Evolutionary conservation across 2,113 vertebrate species (phyloP), one percentile per base, ranked within the genome.

Genomic region (Cyrtonyx montezumae): DNA sequence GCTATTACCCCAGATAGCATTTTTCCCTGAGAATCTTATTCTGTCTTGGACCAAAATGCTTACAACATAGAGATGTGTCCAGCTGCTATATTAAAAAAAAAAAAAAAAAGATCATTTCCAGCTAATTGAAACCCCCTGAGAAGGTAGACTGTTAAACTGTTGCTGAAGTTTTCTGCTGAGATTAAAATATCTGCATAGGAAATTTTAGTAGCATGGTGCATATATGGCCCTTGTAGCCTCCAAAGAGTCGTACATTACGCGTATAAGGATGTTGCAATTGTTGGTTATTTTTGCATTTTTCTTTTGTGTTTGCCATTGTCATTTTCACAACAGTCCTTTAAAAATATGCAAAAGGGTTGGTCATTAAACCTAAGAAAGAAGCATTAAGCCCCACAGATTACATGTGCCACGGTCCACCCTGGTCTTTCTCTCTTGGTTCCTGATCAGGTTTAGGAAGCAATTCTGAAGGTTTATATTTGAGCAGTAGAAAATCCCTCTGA

Each of bases 21-120:
- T 92, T 94, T 95, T 93, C 77, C 74, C 62, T 89, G 82, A 71
- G 76, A 96, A 92, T 48, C 37, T 84, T 86, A 68, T 94, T 94
- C 90, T 95, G 71, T 32, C 79, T 91, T 87, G 79, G 74, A 71
- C 40, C 46, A 86, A 78, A 92, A 90, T 89, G 43, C 53, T 90
- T 84, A 69, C 34, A 91, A 42, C 70, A 78, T 94, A 79, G 89
- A 93, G 79, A 80, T 76, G 51, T 2, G 5, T 59, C 78, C 84
- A 86, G 79, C 49, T 79, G 55, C 83, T 88, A 34, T 74, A 82
- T 78, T 90, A 59, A 88, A 95, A 66, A 67, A 67, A 90, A 11
- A 40, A 40, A 40, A 40, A 40, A 66, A 67, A 67, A 90, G 79
- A 86, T 68, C 32, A 59, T 91, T 89, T 95, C 70, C 59, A 94